Conservation (phyloP, 2,113 vertebrate species). For the Plecotus auritus region DNA sequence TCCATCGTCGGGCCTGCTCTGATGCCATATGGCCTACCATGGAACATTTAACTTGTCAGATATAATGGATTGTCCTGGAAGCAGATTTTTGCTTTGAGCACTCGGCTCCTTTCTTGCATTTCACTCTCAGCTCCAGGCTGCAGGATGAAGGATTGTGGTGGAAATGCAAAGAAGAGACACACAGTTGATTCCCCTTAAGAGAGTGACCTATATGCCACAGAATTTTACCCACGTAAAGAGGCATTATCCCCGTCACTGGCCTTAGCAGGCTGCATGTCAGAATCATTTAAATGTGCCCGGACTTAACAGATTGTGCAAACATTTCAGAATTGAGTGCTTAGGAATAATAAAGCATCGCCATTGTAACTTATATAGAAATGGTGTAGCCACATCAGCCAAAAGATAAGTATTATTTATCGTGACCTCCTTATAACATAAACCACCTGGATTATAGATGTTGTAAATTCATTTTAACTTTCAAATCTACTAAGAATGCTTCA, state of each 20-base stretch:
- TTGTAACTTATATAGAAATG: slow-evolving; percentile 64
- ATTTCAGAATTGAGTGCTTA: slow-evolving; percentile 76
- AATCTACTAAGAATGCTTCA: not conserved
- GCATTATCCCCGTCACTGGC: slow-evolving; percentile 80
- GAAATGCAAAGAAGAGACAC: slow-evolving; percentile 76
- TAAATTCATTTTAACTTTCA: slow-evolving; percentile 60
- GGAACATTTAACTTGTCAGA: slow-evolving; percentile 95
- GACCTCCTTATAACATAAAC: slow-evolving; percentile 71
- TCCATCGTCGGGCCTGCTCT: slow-evolving; percentile 82
- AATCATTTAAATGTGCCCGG: slow-evolving; percentile 80
- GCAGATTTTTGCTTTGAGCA: slow-evolving; percentile 90
- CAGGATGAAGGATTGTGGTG: slow-evolving; percentile 84
- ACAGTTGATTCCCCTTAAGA: slow-evolving; percentile 81
- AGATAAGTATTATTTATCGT: slow-evolving; percentile 68
- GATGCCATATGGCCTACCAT: slow-evolving; percentile 91
- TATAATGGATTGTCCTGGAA: slow-evolving; percentile 94
- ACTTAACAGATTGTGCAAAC: slow-evolving; percentile 79
- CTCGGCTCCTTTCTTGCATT: slow-evolving; percentile 84
- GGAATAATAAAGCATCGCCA: slow-evolving; percentile 74
- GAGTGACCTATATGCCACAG: slow-evolving; percentile 82
- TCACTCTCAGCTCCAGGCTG: slow-evolving; percentile 84
- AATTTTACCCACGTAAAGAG: slow-evolving; percentile 82
- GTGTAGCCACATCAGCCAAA: slow-evolving; percentile 47
- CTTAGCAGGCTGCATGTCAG: slow-evolving; percentile 81
- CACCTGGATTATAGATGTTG: slow-evolving; percentile 56